Percentiles rank a stretch among this genome's conserved stretches.
Conservation (phyloP, 2,113 vertebrate species). For the Nibea coibor region DNA sequence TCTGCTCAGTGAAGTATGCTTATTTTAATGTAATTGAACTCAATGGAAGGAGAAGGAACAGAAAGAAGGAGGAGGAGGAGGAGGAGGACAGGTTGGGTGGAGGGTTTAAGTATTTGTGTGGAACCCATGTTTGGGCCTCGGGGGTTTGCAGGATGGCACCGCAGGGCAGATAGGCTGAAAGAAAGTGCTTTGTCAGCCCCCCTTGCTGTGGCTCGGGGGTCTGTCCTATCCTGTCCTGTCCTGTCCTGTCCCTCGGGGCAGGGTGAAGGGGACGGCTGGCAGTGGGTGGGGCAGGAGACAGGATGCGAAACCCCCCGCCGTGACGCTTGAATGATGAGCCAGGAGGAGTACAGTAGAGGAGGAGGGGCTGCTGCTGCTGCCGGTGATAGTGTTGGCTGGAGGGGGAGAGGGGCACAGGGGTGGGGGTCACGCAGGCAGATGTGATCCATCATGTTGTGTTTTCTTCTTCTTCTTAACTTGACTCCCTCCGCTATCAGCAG, state of each 20-base stretch:
- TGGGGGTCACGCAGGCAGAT: conserved; percentile 37
- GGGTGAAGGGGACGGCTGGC: conserved; percentile 49
- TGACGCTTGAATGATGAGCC: conserved; percentile 71
- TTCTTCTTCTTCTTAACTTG: conserved; percentile 44
- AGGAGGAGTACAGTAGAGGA: conserved; percentile 75
- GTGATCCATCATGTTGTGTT: conserved; percentile 61
- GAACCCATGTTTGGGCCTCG: conserved; percentile 21
- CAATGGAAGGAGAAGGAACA: conserved; percentile 3
- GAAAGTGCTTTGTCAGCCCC: conserved; percentile 75
- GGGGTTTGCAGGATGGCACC: conserved; percentile 43
- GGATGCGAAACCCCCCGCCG: conserved; percentile 61
- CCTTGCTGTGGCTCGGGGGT: conserved; percentile 20
- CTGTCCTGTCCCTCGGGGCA: conserved; percentile 48
- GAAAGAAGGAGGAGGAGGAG: not conserved
- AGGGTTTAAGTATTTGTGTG: conserved; percentile 21
- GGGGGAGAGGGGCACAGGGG: not conserved
- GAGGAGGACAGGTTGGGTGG: conserved; percentile 22
- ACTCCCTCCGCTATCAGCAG: conserved; percentile 15
- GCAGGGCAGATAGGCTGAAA: conserved; percentile 51
- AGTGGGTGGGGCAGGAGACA: conserved; percentile 66
- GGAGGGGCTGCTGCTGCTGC: conserved; percentile 20
- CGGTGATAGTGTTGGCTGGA: not conserved
- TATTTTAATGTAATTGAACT: conserved; percentile 63
- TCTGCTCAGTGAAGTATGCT: conserved; percentile 27
- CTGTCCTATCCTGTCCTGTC: conserved; percentile 13